Base-by-base conservation (phyloP, 1,140 invertebrate genomes). In the Ostrea denselamellosa region DNA sequence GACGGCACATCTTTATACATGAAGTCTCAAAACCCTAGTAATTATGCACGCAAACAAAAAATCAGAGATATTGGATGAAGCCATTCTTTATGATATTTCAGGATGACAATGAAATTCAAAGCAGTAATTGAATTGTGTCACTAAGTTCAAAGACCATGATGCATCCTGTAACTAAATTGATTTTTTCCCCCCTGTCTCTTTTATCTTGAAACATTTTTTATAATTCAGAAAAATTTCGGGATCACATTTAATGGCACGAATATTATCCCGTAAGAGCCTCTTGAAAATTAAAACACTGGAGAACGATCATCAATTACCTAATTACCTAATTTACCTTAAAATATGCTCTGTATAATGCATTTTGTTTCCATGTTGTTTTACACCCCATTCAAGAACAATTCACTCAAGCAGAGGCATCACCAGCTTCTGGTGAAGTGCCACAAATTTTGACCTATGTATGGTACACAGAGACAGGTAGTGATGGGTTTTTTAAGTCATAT, bases 61-160 rank as follows among this genome's bases (percentile, higher is more conserved):
- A 17, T 62, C 0, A 62, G 19, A 62, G 56, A 62, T 17, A 62
- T 14, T 62, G 5, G 56, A 62, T 62, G 56, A 19, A 62, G 17
- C 17, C 56, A 62, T 62, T 44, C 34, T 44, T 44, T 62, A 19
- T 62, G 56, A 62, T 62, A 62, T 19, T n/a, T 62, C 14, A 62
- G 56, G 56, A 28, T 77, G 28, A 28, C 68, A 77, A 77, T 77
- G 68, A 77, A 28, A 77, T 77, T 77, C 68, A 25, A 77, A 77
- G 28, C 68, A 77, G 68, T 19, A 62, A 62, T 62, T 62, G n/a
- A 62, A 62, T 17, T 62, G 56, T 77, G 68, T 77, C 22, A 77
- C 28, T 77, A 25, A 77, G 22, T 28, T 44, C 5, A 25, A 25
- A 22, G 25, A 77, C 68, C 14, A 9, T 25, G 22, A 77, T 10